Evolutionary conservation across 2,888 invertebrate genomes (phyloP), one percentile per base, ranked within the genome.

Genomic region (Eledone cirrhosa): DNA sequence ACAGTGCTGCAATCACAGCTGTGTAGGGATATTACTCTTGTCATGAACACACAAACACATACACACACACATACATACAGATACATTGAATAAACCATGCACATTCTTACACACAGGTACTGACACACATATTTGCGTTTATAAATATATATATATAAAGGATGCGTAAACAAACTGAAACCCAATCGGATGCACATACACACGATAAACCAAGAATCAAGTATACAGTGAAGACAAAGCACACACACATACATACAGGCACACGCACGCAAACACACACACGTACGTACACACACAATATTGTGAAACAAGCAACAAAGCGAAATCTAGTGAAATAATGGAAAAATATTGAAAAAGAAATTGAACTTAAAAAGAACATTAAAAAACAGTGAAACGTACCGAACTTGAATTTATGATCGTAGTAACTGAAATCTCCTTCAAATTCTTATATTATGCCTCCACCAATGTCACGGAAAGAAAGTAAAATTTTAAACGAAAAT

Each of bases 1-100:
- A 84, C 48, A 82, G 82, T 48, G 80, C 83, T 78, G 81, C 81
- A 33, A 85, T 84, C 78, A 84, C 85, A 13, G 84, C 84, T 0
- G 85, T 85, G 63, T 85, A 84, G 79, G 22, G n/a, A n/a, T 13
- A 72, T 33, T 0, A 67, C 11, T 29, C 16, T 14, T 33, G 31
- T 27, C 27, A 65, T 65, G 7, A 24, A 27, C 11, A 11, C 29
- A 65, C 11, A 27, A 29, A 65, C 24, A 27, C 24, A 27, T 65
- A 65, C 29, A 65, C 29, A 65, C 11, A 65, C 16, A 65, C 24
- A 27, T 27, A 27, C 29, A 2, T n/a, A 27, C 2, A n/a, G n/a
- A n/a, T n/a, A n/a, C n/a, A n/a, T n/a, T n/a, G n/a, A n/a, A n/a
- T n/a, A n/a, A n/a, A n/a, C n/a, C n/a, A n/a, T n/a, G n/a, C n/a